Evolutionary conservation across 2,888 invertebrate genomes (phyloP).

Genomic region (Drosophila neotestacea): DNA sequence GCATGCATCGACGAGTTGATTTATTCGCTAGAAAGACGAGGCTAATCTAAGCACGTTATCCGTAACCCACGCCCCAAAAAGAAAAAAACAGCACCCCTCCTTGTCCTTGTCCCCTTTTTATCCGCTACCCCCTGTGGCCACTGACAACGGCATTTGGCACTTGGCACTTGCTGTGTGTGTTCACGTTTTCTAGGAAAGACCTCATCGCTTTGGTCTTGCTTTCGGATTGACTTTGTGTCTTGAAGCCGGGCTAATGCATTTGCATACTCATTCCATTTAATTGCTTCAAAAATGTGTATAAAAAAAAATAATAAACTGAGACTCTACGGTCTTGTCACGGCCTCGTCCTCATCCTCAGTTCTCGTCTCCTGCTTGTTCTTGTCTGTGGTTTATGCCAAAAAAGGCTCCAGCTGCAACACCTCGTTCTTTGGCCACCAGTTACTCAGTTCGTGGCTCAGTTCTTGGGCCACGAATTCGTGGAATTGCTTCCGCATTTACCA

Average conservation of each 20-base stretch:
- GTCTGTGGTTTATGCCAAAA: constrained; percentile 69
- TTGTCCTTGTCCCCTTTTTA: background rate
- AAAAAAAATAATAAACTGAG: constrained; percentile 28
- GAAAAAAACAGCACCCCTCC: background rate
- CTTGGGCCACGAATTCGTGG: constrained; percentile 78
- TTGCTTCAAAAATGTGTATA: constrained; percentile 79
- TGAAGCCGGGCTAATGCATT: constrained; percentile 65
- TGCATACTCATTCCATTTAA: constrained; percentile 81
- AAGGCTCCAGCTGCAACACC: constrained; percentile 68
- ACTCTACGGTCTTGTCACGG: constrained; percentile 69
- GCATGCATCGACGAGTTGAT: constrained; percentile 58
- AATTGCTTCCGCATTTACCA: constrained; percentile 74
- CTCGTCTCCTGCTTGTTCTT: constrained; percentile 26
- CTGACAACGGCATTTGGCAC: constrained; percentile 57
- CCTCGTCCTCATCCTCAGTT: constrained; percentile 27
- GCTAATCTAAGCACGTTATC: constrained; percentile 77
- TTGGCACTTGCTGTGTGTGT: constrained; percentile 59
- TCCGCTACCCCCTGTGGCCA: background rate
- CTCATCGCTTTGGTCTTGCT: constrained; percentile 31
- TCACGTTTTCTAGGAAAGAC: constrained; percentile 71
- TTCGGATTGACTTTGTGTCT: constrained; percentile 30
- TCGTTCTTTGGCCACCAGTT: constrained; percentile 35
- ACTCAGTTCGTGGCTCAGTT: constrained; percentile 63
- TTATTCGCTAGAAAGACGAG: constrained; percentile 58
- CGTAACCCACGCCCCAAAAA: constrained; percentile 65